Evolutionary conservation across 2,888 invertebrate genomes (phyloP).

Genomic region (Drosophila cognata): DNA sequence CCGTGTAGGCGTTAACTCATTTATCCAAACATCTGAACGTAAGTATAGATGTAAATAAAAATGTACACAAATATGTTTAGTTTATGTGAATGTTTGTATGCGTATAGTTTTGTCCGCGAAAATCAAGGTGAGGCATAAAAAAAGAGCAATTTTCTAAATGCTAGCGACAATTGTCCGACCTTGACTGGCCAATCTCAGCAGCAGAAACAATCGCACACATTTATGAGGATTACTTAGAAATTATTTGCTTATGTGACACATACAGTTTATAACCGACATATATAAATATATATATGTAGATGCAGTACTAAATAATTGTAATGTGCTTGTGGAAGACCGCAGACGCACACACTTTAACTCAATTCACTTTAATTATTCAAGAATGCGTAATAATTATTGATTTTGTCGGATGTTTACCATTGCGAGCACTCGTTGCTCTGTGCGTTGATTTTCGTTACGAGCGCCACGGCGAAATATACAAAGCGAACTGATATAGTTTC

Average conservation of each 20-base stretch:
- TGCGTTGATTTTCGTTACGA: slow-evolving; percentile 75
- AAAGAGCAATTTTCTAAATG: slow-evolving; percentile 52
- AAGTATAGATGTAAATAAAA: slow-evolving; percentile 15
- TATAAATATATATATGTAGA: slow-evolving; percentile 17
- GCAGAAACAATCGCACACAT: slow-evolving; percentile 28
- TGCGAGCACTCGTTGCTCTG: slow-evolving; percentile 74
- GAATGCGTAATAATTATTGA: slow-evolving; percentile 59
- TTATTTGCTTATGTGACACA: slow-evolving; percentile 14
- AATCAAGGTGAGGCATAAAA: slow-evolving; percentile 77
- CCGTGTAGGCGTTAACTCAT: slow-evolving; percentile 19
- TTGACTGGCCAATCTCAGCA: slow-evolving; percentile 61
- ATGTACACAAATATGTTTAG: slow-evolving; percentile 30
- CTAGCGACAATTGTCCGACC: slow-evolving; percentile 54
- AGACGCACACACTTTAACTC: slow-evolving; percentile 31
- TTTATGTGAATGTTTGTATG: slow-evolving; percentile 10
- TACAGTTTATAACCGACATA: slow-evolving; percentile 3
- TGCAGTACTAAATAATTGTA: slow-evolving; percentile 15
- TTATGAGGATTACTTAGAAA: slow-evolving; percentile 9
- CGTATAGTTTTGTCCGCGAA: slow-evolving; percentile 60
- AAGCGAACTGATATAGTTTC: slow-evolving; percentile 83
- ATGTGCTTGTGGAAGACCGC: slow-evolving; percentile 22
- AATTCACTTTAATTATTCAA: slow-evolving; percentile 33
- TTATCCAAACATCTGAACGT: slow-evolving; percentile 23
- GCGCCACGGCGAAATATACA: slow-evolving; percentile 83
- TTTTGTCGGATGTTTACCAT: slow-evolving; percentile 81